phyloP scores from a whole-genome alignment of 2,113 vertebrate species.

The Picathartes gymnocephalus region DNA sequence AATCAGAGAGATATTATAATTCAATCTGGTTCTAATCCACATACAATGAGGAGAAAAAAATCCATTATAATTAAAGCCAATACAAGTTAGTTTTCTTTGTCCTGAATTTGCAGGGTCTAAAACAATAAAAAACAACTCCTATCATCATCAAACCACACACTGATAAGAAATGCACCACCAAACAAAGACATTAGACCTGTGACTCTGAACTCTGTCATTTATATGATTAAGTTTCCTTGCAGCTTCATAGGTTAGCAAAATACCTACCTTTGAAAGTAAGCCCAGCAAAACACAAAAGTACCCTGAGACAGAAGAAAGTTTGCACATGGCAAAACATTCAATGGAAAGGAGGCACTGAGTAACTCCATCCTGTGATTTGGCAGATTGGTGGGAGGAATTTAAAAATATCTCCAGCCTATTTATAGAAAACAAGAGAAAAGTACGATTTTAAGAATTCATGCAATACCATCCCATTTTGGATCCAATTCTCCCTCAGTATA shows the following conservation, averaged over 20 bases:
- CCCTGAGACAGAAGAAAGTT: conserved; percentile 15
- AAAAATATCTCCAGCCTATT: not conserved
- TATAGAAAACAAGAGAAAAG: not conserved
- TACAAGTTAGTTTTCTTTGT: not conserved
- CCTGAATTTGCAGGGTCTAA: not conserved
- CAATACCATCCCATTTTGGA: not conserved
- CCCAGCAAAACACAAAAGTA: not conserved
- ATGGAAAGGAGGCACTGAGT: not conserved
- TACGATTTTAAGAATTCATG: not conserved
- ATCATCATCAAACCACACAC: conserved; percentile 44
- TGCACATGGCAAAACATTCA: conserved; percentile 15
- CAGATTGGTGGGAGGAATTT: not conserved
- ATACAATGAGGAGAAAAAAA: not conserved
- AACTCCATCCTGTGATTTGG: conserved; percentile 8
- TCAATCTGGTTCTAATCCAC: conserved; percentile 23
- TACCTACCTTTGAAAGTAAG: conserved; percentile 26
- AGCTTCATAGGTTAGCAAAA: conserved; percentile 7
- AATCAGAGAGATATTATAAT: not conserved
- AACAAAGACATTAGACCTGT: conserved; percentile 24
- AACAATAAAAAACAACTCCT: conserved; percentile 6
- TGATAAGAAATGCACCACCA: conserved; percentile 28
- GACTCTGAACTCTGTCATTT: conserved; percentile 24
- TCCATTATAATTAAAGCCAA: conserved; percentile 11
- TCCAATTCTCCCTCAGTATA: not conserved
- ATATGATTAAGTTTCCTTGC: conserved; percentile 20